Conservation (phyloP, 2,888 invertebrate species). For the Zeuzera pyrina region DNA sequence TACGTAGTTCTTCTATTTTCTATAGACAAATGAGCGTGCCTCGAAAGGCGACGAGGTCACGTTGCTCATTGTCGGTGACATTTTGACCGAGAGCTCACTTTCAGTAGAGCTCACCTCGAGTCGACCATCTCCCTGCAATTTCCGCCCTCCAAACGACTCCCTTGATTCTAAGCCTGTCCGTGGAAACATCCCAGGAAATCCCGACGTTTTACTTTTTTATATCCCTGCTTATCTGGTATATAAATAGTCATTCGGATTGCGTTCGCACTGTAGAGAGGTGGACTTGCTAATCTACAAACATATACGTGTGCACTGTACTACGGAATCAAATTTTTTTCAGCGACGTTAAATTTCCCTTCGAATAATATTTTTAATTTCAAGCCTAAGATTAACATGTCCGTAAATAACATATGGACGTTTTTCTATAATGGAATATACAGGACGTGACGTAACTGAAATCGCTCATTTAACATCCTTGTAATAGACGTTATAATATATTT, state of each 20-base stretch:
- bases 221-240: conserved; percentile 36
- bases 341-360: too few species aligned
- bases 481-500: too few species aligned
- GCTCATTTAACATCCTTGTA: too few species aligned
- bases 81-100: conserved; percentile 43
- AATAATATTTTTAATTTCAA: too few species aligned
- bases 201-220: conserved; percentile 45
- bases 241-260: conserved; percentile 31
- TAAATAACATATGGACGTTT: too few species aligned
- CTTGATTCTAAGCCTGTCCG: conserved; percentile 32
- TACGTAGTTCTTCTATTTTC: conserved; percentile 10
- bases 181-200: conserved; percentile 39
- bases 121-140: conserved; percentile 40
- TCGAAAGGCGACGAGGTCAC: conserved; percentile 29
- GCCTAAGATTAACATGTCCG: too few species aligned
- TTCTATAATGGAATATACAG: too few species aligned
- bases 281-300: too few species aligned
- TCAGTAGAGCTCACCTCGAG: conserved; percentile 36
- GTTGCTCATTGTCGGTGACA: conserved; percentile 43
- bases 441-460: too few species aligned
- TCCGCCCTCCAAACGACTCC: conserved; percentile 47
- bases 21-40: conserved; percentile 36
- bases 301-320: too few species aligned
- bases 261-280: too few species aligned
- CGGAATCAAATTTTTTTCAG: too few species aligned